A percentile compares a stretch with the other conserved stretches of the same genome.
These are phyloP conservation scores for Hybos culiciformis DNA, from an alignment of 2,888 invertebrate genomes.

Conservation along the genomic window DNA sequence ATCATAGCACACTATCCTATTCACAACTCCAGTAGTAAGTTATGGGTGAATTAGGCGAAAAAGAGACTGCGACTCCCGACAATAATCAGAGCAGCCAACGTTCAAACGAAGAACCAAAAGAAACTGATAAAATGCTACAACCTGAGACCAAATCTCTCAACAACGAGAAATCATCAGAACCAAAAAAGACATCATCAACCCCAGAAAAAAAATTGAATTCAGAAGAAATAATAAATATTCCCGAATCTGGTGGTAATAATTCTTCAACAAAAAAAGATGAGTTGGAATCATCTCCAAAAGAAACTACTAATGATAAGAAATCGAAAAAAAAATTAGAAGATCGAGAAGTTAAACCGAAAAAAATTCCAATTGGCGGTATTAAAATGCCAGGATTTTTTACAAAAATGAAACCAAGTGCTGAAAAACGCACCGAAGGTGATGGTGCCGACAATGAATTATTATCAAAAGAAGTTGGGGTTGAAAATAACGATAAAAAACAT, in stretches of 20 bases:
- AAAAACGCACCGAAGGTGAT: constrained; percentile 48
- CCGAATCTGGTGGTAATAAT: constrained; percentile 18
- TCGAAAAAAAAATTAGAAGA: constrained; percentile 36
- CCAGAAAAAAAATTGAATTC: constrained; percentile 15
- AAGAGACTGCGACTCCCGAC: constrained; percentile 31
- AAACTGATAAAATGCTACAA: constrained; percentile 35
- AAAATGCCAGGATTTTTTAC: constrained; percentile 78
- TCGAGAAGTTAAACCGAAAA: constrained; percentile 63
- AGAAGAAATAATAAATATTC: constrained; percentile 33
- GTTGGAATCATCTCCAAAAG: constrained; percentile 20
- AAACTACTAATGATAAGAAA: constrained; percentile 21
- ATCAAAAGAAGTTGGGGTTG: constrained; percentile 35
- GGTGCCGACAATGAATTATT: constrained; percentile 37
- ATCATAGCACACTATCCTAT: no score
- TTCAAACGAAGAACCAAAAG: constrained; percentile 32
- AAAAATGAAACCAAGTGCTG: constrained; percentile 58
- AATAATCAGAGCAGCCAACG: constrained; percentile 16
- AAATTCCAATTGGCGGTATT: constrained; percentile 76
- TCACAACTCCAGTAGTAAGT: no score
- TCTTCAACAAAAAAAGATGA: constrained; percentile 8
- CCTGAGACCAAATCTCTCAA: constrained; percentile 21
- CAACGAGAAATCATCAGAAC: constrained; percentile 18
- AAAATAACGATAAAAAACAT: constrained; percentile 28
- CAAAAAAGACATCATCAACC: constrained; percentile 4
- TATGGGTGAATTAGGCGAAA: constrained; percentile 36